Evolutionary conservation across 2,797 vertebrate species (phyloP), one percentile per base, ranked within the genome.

Genomic region (Diglossa cyanea): DNA sequence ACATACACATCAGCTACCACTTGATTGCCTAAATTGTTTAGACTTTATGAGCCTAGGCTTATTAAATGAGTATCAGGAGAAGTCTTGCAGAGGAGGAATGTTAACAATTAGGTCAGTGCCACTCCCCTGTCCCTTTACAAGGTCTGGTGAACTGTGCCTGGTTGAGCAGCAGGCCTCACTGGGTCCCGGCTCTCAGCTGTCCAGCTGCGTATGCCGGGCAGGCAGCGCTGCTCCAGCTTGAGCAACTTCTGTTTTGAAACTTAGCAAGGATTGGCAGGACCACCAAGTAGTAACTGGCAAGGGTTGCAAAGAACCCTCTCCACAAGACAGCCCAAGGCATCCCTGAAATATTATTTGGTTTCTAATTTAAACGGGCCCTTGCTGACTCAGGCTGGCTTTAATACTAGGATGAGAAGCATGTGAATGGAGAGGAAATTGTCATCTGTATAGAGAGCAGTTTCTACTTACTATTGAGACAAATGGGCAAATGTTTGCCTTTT

Each of bases 241-340:
- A 96, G 96, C 95, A 96, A 96, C 82, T 81, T 90, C 47, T 95
- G 94, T 97, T 97, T 96, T 95, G 94, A 97, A 96, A 96, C 55
- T 63, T 7, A 73, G 91, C 70, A 71, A 93, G 85, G 95, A 96
- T 63, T 95, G 96, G 96, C 95, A 94, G 89, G 95, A 96, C 96
- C 96, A 97, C 96, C 95, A 94, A 96, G 95, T 74, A 93, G 85
- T 90, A 96, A 95, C 95, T 97, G 95, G 96, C 96, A 96, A 75
- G 70, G 55, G 66, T 90, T 94, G 95, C 95, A 91, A 96, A 95
- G 93, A 97, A 61, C 82, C 85, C 79, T 96, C 71, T 95, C 95
- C 87, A 94, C 95, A 96, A 96, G 87, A 97, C 87, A 94, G 96
- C 95, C 94, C 76, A 86, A 94, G 95, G 94, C 95, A 85, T 91